These are phyloP conservation scores for Heteromurus nitidus DNA, from an alignment of 2,888 invertebrate species.

Conservation along the genomic window DNA sequence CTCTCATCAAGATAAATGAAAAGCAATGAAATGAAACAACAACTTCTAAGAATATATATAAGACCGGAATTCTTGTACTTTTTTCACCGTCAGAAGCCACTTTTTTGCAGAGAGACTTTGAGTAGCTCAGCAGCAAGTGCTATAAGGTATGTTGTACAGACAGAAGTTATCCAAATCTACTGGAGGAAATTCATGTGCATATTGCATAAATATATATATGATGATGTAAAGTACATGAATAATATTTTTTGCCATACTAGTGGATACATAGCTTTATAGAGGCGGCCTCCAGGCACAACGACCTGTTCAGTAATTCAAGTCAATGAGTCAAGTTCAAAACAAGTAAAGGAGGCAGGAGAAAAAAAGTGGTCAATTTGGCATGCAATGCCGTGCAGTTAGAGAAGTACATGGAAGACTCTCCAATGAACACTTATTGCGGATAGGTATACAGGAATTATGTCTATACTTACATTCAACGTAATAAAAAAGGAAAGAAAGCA, in stretches of 20 bases:
- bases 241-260: slow-evolving; percentile 3
- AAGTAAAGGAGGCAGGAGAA: background rate
- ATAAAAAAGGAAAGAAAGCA: slow-evolving; percentile 3
- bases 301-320: slow-evolving; percentile 55
- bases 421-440: no score
- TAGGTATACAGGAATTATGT: no score
- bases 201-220: slow-evolving; percentile 5
- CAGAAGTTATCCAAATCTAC: background rate
- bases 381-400: background rate
- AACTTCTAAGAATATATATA: background rate
- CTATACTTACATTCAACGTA: no score
- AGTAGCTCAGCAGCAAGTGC: background rate
- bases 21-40: background rate
- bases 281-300: slow-evolving; percentile 53
- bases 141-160: background rate
- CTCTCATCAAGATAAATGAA: background rate
- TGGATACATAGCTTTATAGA: no score
- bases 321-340: slow-evolving; percentile 51
- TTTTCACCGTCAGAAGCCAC: background rate
- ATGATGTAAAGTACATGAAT: background rate
- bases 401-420: background rate
- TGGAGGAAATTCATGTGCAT: background rate
- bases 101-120: background rate
- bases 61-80: background rate
- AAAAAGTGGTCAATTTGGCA: slow-evolving; percentile 20